Evolutionary conservation across 1,140 invertebrate genomes (phyloP).

Genomic region (Drosophila varians): DNA sequence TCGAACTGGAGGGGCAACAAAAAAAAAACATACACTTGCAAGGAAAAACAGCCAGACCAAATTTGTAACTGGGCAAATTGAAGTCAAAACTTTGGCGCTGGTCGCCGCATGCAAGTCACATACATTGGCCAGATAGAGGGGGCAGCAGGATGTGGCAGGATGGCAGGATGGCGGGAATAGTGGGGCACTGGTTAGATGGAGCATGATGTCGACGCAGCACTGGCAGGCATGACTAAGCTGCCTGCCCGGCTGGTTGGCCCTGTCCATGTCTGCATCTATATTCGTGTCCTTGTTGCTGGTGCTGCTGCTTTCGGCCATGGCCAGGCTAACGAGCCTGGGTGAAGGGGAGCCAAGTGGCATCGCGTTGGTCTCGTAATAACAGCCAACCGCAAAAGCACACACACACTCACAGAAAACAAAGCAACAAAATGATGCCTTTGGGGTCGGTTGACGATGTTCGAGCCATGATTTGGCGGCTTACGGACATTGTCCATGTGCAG

Average conservation of each 20-base stretch:
- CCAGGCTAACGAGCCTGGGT: constrained; percentile 49
- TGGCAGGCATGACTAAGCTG: constrained; percentile 67
- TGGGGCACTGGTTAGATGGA: constrained; percentile 15
- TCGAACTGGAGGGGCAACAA: background rate
- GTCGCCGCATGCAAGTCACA: constrained; percentile 73
- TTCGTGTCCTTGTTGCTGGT: constrained; percentile 32
- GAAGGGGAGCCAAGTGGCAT: constrained; percentile 40
- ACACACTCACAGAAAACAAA: constrained; percentile 35
- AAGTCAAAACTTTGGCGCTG: constrained; percentile 73
- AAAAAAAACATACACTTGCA: constrained; percentile 12
- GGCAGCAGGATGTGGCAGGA: background rate
- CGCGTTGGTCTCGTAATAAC: constrained; percentile 52
- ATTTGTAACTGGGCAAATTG: constrained; percentile 72
- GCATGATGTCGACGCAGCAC: constrained; percentile 55
- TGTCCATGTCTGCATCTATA: constrained; percentile 26
- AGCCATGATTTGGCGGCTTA: constrained; percentile 44
- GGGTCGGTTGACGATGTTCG: constrained; percentile 55
- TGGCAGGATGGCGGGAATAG: no score
- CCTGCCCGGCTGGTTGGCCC: constrained; percentile 10
- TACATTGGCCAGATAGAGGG: constrained; percentile 27
- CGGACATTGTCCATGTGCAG: constrained; percentile 34
- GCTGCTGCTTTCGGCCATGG: constrained; percentile 37
- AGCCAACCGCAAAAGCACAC: constrained; percentile 49
- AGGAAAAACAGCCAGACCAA: constrained; percentile 38
- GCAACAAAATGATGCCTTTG: constrained; percentile 46